Conservation (phyloP, 2,797 vertebrate species). For the Oreochromis grahami region DNA sequence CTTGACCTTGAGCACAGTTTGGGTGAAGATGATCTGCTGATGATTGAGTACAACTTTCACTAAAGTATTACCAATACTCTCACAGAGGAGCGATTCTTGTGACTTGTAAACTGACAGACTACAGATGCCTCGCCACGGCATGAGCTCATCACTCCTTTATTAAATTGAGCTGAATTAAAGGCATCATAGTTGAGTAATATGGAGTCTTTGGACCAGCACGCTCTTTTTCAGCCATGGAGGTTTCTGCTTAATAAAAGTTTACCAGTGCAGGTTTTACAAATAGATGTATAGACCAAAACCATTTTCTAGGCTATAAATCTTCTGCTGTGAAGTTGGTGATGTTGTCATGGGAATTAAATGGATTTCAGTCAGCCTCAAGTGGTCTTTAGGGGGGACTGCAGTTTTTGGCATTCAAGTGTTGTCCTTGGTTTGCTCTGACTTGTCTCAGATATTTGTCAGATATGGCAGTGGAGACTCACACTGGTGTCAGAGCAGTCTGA, state of each 20-base stretch:
- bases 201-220: not conserved
- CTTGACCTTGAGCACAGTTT: not conserved
- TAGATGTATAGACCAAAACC: not conserved
- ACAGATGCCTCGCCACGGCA: not conserved
- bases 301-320: not conserved
- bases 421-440: not conserved
- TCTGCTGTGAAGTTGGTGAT: not conserved
- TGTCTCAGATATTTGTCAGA: not conserved
- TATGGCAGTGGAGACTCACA: not conserved
- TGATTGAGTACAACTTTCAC: not conserved
- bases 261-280: not conserved
- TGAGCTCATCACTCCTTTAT: not conserved
- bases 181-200: not conserved
- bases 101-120: not conserved
- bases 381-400: not conserved
- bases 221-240: not conserved
- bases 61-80: not conserved
- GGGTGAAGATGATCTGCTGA: not conserved
- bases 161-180: not conserved
- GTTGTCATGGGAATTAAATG: not conserved
- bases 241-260: not conserved
- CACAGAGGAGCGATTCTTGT: not conserved
- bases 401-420: not conserved
- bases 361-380: not conserved
- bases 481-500: not conserved